Conservation (phyloP, 2,113 vertebrate genomes). For the Sarotherodon lohbergeri region DNA sequence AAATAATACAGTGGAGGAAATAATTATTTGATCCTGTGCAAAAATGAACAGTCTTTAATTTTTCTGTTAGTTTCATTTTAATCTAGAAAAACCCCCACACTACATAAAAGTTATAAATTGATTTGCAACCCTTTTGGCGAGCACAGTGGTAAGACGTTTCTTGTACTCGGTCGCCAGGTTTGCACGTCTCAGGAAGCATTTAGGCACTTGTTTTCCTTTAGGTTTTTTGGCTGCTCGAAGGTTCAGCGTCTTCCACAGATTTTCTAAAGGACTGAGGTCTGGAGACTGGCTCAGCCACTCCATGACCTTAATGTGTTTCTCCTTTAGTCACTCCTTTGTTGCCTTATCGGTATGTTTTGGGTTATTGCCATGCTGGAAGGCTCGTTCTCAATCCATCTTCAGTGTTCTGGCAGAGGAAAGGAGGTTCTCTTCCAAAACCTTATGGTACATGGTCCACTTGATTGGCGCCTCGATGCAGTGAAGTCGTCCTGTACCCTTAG, state of each 20-base stretch:
- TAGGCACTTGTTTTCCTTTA: neutral
- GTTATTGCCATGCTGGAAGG: neutral
- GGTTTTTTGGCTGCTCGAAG: neutral
- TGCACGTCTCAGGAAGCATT: neutral
- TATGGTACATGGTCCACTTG: accelerated
- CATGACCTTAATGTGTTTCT: neutral
- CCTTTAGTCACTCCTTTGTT: neutral
- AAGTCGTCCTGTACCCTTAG: neutral
- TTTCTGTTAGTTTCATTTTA: neutral
- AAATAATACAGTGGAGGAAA: neutral
- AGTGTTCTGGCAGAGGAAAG: neutral
- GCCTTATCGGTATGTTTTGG: neutral
- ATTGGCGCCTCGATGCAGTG: neutral
- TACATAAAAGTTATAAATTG: neutral
- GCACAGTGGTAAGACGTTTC: neutral
- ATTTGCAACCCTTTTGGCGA: neutral
- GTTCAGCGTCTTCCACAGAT: accelerated
- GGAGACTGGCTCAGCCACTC: neutral
- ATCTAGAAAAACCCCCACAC: accelerated
- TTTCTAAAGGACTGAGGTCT: neutral
- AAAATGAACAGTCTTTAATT: neutral
- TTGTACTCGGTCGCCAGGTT: accelerated
- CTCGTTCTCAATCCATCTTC: neutral
- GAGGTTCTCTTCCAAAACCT: neutral
- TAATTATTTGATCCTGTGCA: neutral